Evolutionary conservation across 2,888 invertebrate species (phyloP).

Genomic region (Rhagonycha lutea): DNA sequence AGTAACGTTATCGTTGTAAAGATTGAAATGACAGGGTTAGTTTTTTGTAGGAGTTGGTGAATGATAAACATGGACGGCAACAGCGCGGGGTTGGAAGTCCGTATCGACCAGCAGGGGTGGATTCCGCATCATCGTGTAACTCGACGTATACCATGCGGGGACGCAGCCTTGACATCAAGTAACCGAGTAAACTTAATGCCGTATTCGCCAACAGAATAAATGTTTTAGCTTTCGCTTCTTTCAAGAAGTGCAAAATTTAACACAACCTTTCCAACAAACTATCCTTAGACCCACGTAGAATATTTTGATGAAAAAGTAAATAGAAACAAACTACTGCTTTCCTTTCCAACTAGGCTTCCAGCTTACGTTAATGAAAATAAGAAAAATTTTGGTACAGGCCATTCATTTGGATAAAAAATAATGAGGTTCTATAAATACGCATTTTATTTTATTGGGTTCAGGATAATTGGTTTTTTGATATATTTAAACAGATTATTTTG

Average conservation of each 20-base stretch:
- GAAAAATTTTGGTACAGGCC: neutral
- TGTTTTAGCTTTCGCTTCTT: constrained; percentile 15
- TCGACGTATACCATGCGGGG: constrained; percentile 26
- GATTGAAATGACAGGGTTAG: constrained; percentile 29
- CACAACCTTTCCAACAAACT: neutral
- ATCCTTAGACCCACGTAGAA: neutral
- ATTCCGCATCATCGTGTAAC: constrained; percentile 27
- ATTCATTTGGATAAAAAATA: neutral
- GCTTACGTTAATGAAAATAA: neutral
- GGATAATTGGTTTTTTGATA: neutral
- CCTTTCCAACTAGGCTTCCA: neutral
- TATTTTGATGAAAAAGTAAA: neutral
- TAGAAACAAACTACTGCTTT: neutral
- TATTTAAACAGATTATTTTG: neutral
- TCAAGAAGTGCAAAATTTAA: neutral
- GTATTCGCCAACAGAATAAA: constrained; percentile 20
- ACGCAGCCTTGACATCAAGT: constrained; percentile 36
- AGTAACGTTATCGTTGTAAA: constrained; percentile 28
- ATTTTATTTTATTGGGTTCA: neutral
- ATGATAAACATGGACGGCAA: constrained; percentile 23
- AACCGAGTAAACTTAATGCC: constrained; percentile 32
- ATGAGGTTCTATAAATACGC: neutral
- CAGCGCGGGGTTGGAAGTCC: constrained; percentile 25
- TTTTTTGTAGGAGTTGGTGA: constrained; percentile 22
- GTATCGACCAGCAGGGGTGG: constrained; percentile 31